A percentile compares a stretch with the other conserved stretches of the same genome.
Evolutionary conservation across 2,888 invertebrate species (phyloP).

Genomic region (Clistopyga incitator): DNA sequence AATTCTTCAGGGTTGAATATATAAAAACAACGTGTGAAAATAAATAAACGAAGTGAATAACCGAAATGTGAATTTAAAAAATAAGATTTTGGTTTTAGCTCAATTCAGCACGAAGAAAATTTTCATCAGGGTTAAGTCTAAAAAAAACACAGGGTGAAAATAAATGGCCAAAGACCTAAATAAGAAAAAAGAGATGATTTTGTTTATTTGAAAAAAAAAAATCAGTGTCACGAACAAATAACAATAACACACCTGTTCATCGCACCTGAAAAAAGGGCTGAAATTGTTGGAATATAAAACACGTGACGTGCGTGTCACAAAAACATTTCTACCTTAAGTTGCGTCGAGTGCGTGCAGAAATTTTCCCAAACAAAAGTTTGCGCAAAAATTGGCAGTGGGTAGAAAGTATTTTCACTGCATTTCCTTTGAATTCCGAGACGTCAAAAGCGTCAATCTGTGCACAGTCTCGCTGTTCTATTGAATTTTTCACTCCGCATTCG

Average conservation of each 20-base stretch:
- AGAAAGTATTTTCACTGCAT: slow-evolving; percentile 24
- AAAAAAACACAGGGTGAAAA: no score
- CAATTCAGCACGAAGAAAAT: no score
- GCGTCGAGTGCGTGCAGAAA: slow-evolving; percentile 37
- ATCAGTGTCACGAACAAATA: not conserved
- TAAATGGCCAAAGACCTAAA: no score
- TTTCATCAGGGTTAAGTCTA: no score
- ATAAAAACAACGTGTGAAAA: no score
- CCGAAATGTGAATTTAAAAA: no score
- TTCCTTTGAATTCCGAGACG: not conserved
- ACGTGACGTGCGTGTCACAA: not conserved
- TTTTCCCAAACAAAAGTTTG: slow-evolving; percentile 49
- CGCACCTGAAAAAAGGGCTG: slow-evolving; percentile 21
- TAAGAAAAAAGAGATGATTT: not conserved
- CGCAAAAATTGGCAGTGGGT: slow-evolving; percentile 62
- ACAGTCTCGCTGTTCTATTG: not conserved
- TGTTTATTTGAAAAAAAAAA: not conserved
- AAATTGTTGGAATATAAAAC: not conserved
- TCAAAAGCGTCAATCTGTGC: slow-evolving; percentile 24
- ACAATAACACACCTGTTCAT: no score
- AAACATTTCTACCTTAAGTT: slow-evolving; percentile 9
- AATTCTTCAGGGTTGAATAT: no score
- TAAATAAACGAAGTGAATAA: no score
- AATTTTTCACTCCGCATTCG: not conserved
- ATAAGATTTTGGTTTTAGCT: no score